These are phyloP conservation scores for Protaetia brevitarsis DNA, from an alignment of 1,140 invertebrate genomes.

Conservation along the genomic window DNA sequence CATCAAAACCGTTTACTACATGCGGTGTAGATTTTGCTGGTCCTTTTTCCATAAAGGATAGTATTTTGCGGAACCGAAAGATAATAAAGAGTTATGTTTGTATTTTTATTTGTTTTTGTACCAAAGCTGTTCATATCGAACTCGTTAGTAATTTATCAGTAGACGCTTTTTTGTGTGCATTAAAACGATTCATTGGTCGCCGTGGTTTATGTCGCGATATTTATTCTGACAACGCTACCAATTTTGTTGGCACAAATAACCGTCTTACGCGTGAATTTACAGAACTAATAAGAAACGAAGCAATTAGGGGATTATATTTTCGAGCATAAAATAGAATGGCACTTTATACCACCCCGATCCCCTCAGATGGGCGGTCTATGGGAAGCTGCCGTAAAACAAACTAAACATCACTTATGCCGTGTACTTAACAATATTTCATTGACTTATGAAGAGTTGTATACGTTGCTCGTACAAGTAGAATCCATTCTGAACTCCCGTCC, in stretches of 20 bases:
- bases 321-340: conserved; percentile 36
- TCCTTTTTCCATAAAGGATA: conserved; percentile 20
- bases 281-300: not conserved
- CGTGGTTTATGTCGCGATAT: conserved; percentile 24
- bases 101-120: conserved; percentile 41
- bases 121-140: conserved; percentile 42
- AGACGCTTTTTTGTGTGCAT: conserved; percentile 42
- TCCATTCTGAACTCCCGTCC: not conserved
- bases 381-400: no score
- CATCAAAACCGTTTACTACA: conserved; percentile 17
- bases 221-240: conserved; percentile 1
- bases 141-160: conserved; percentile 36
- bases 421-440: conserved; percentile 18
- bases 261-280: not conserved
- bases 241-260: not conserved
- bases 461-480: not conserved
- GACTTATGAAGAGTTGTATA: conserved; percentile 9
- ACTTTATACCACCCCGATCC: conserved; percentile 46
- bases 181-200: conserved; percentile 42
- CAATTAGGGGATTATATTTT: not conserved
- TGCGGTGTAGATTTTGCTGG: conserved; percentile 29
- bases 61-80: conserved; percentile 16
- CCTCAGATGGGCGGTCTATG: no score
- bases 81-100: conserved; percentile 42
- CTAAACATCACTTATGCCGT: conserved; percentile 35